Evolutionary conservation across 2,113 vertebrate genomes (phyloP).

Genomic region (Stigmatopora nigra): DNA sequence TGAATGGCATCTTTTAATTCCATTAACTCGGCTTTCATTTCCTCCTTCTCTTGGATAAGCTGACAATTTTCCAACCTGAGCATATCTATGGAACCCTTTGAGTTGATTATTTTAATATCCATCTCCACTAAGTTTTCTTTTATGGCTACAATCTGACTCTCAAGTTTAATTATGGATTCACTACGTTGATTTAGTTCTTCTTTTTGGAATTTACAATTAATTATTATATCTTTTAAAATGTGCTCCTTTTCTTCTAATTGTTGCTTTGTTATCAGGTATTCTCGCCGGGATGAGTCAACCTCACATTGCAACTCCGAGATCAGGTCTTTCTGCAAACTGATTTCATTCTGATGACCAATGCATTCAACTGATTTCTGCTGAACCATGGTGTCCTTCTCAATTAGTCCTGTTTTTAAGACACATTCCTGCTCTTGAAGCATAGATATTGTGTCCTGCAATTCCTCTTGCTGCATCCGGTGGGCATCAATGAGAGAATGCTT

Average conservation of each 20-base stretch:
- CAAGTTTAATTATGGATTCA: conserved; percentile 58
- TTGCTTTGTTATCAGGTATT: conserved; percentile 48
- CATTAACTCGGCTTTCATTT: conserved; percentile 48
- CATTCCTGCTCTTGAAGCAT: conserved; percentile 70
- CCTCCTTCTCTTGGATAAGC: conserved; percentile 53
- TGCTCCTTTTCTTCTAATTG: conserved; percentile 61
- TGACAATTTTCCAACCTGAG: conserved; percentile 52
- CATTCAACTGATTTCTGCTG: conserved; percentile 64
- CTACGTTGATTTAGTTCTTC: conserved; percentile 63
- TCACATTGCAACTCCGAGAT: conserved; percentile 55
- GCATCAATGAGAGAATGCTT: conserved; percentile 53
- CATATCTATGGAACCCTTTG: conserved; percentile 49
- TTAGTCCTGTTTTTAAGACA: conserved; percentile 60
- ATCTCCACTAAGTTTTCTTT: conserved; percentile 59
- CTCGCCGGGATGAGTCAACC: conserved; percentile 53
- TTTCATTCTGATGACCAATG: conserved; percentile 43
- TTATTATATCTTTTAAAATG: conserved; percentile 35
- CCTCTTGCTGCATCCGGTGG: conserved; percentile 57
- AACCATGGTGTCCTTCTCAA: conserved; percentile 57
- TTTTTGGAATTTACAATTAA: conserved; percentile 55
- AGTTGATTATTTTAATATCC: conserved; percentile 54
- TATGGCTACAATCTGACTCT: conserved; percentile 57
- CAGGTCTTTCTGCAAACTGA: conserved; percentile 42
- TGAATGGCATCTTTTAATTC: conserved; percentile 62
- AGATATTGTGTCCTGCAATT: conserved; percentile 61